Evolutionary conservation across 2,888 invertebrate species (phyloP).

Genomic region (Agonopterix subpropinquella): DNA sequence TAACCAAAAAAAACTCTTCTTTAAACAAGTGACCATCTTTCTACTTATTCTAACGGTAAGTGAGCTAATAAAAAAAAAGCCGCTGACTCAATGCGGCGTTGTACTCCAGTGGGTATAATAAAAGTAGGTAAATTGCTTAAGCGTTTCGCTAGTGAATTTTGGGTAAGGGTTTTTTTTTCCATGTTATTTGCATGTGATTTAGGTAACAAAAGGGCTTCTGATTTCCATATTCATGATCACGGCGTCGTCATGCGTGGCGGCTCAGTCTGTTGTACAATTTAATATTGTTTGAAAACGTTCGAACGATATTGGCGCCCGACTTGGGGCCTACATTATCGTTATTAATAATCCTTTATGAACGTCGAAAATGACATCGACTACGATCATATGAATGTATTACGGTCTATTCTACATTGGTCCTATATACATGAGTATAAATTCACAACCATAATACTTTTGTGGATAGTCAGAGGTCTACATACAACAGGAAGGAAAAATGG

Average conservation of each 20-base stretch:
- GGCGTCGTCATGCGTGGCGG: constrained; percentile 14
- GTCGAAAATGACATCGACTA: too few relatives aligned
- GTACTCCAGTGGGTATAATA: neutral
- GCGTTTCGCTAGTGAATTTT: constrained; percentile 1
- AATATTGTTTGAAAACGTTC: neutral
- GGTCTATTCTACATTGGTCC: too few relatives aligned
- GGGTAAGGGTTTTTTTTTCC: constrained; percentile 8
- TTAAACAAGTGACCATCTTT: too few relatives aligned
- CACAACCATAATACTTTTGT: too few relatives aligned
- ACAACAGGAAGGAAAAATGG: too few relatives aligned
- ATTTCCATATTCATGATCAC: constrained; percentile 25
- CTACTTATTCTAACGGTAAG: constrained; percentile 5
- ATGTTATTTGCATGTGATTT: constrained; percentile 19
- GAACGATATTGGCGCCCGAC: constrained; percentile 8
- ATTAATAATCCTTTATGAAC: too few relatives aligned
- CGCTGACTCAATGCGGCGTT: neutral
- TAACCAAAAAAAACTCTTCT: too few relatives aligned
- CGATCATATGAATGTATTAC: too few relatives aligned
- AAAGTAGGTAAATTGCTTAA: too few relatives aligned
- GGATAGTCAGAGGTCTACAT: too few relatives aligned
- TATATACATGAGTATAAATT: too few relatives aligned
- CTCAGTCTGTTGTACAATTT: neutral
- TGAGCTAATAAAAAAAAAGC: neutral
- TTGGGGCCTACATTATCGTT: neutral
- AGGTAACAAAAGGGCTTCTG: constrained; percentile 17